Conservation (phyloP, 2,888 invertebrate genomes). For the Antitype chi region DNA sequence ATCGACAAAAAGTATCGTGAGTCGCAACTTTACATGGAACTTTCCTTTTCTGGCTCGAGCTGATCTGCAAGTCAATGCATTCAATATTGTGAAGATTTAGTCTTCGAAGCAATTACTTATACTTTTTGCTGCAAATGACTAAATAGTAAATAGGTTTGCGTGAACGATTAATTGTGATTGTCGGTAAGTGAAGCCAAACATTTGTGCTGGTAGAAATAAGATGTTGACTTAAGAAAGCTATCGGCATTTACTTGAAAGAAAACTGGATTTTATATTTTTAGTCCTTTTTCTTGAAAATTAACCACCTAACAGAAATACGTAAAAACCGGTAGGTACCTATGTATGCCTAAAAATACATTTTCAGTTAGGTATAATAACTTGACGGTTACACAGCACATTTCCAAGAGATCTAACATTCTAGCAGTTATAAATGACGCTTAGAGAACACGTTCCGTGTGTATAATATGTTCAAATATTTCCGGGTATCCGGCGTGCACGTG, state of each 20-base stretch:
- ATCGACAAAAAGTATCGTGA: slow-evolving; percentile 82
- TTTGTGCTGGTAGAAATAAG: slow-evolving; percentile 8
- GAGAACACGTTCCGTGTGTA: slow-evolving; percentile 21
- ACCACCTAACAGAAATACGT: background rate
- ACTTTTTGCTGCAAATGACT: slow-evolving; percentile 47
- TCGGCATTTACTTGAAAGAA: background rate
- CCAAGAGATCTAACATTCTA: slow-evolving; percentile 22
- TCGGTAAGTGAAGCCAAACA: slow-evolving; percentile 28
- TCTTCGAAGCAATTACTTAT: slow-evolving; percentile 49
- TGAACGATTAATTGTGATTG: slow-evolving; percentile 37
- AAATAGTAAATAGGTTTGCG: slow-evolving; percentile 37
- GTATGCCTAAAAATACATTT: background rate
- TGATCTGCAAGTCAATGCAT: slow-evolving; percentile 75
- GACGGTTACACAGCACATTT: slow-evolving; percentile 9
- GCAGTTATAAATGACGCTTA: slow-evolving; percentile 21
- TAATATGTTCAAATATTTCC: slow-evolving; percentile 52
- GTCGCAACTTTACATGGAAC: slow-evolving; percentile 78
- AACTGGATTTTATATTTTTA: background rate
- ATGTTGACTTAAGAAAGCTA: slow-evolving; percentile 12
- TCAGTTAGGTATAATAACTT: background rate
- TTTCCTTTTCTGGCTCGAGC: slow-evolving; percentile 83
- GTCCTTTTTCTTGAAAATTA: background rate
- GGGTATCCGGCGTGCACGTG: slow-evolving; percentile 37
- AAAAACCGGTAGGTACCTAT: background rate
- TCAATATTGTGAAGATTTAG: slow-evolving; percentile 49